phyloP scores from a whole-genome alignment of 2,797 vertebrate species.

The Cuniculus paca region DNA sequence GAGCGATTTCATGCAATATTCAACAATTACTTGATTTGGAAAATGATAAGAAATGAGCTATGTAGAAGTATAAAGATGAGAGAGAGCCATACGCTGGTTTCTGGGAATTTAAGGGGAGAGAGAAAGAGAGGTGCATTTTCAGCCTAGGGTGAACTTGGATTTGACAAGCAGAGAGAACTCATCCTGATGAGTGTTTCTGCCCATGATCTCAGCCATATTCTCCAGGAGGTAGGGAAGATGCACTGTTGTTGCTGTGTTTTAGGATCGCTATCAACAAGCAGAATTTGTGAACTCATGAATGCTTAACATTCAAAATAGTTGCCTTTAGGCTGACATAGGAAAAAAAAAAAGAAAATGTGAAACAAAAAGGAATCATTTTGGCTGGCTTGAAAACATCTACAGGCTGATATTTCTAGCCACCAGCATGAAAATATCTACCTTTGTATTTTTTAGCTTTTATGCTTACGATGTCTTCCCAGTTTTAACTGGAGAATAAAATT shows the following conservation, averaged over 20 bases:
- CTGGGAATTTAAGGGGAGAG: background rate
- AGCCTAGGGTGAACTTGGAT: background rate
- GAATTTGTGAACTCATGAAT: background rate
- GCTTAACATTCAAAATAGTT: background rate
- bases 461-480: background rate
- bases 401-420: slow-evolving; percentile 16
- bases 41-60: background rate
- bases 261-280: background rate
- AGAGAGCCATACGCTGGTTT: background rate
- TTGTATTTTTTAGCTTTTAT: background rate
- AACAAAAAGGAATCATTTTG: background rate
- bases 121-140: background rate
- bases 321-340: slow-evolving; percentile 19
- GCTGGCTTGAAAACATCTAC: background rate
- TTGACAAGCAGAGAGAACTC: background rate
- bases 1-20: background rate
- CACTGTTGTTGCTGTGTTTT: background rate
- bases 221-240: background rate
- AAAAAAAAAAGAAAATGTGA: background rate
- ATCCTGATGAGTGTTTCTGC: background rate
- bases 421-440: background rate
- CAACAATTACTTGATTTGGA: background rate
- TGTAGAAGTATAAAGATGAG: background rate
- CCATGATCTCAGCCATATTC: background rate
- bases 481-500: background rate